Evolutionary conservation across 2,113 vertebrate genomes (phyloP), one percentile per base, ranked within the genome.

Genomic region (Indri indri): DNA sequence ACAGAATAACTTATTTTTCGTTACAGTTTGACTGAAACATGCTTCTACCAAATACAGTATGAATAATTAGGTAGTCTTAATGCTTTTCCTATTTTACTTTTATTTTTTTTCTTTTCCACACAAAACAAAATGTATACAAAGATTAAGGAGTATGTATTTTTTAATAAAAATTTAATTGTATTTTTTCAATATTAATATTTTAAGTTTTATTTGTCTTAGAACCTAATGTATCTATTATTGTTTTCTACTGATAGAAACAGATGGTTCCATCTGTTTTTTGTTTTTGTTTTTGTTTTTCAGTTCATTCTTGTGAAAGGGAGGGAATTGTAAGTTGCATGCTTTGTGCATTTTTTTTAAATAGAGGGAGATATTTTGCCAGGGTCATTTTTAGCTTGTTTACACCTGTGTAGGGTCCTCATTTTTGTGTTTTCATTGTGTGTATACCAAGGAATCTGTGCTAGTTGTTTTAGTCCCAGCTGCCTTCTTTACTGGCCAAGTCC

Each of bases 1-100:
- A 98, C 98, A 5, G 99, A 99, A 97, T 99, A 98, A 99, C 97
- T 97, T 98, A 98, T 85, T 97, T 98, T 97, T 63, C 8, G 93
- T 97, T 82, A 59, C 96, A 92, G 71, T 97, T 98, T 97, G 98
- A 96, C 98, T 98, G 98, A 98, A 97, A 97, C 91, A 91, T 11
- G 96, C 98, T 98, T 98, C 97, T 99, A 99, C 99, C 99, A 98
- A 98, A 99, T 99, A 98, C 10, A 22, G 93, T 98, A 96, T 98
- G 95, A 77, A 97, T 96, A 98, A 97, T 97, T 97, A 98, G 98
- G 92, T 98, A 98, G 93, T 98, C 96, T 6, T 2, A 96, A 98
- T 97, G 98, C 98, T 95, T 98, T 99, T 98, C 95, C 91, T 98
- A 80, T 97, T 98, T 97, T 98, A 14, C 23, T 97, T 82, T 98